A percentile compares a stretch with the other conserved stretches of the same genome.
phyloP scores from a whole-genome alignment of 2,797 vertebrate genomes.

The Cetoscarus ocellatus region DNA sequence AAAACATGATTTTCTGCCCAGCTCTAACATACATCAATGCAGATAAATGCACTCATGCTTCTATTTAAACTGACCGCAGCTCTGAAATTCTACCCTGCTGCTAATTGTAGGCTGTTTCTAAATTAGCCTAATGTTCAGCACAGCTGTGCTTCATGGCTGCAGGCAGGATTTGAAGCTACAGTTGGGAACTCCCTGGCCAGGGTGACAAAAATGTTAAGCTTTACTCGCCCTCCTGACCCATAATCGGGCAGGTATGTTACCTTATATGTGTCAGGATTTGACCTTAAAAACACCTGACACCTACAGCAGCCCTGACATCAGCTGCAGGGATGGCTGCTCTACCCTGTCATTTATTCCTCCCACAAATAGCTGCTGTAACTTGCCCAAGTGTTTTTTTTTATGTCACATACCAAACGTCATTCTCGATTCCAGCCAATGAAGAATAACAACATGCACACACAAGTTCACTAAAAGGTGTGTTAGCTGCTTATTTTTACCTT shows the following conservation, averaged over 20 bases:
- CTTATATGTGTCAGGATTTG: constrained; percentile 8
- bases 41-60: not conserved
- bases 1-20: too few relatives aligned
- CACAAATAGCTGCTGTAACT: not conserved
- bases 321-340: not conserved
- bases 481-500: not conserved
- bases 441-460: not conserved
- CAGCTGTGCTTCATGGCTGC: constrained; percentile 36
- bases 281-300: constrained; percentile 14
- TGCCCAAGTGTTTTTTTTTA: not conserved
- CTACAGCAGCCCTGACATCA: not conserved
- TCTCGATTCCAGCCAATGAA: not conserved
- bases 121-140: constrained; percentile 36
- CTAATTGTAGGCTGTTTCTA: constrained; percentile 54
- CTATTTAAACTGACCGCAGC: not conserved
- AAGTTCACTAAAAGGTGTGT: not conserved
- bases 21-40: too few relatives aligned
- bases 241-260: constrained; percentile 8
- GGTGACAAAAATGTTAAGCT: not conserved
- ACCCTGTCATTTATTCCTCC: not conserved
- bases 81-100: constrained; percentile 32
- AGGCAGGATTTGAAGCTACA: constrained; percentile 37
- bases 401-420: constrained; percentile 3
- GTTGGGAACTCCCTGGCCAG: not conserved
- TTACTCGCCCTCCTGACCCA: not conserved